Evolutionary conservation across 2,797 vertebrate genomes (phyloP).

Genomic region (Tapera naevia): DNA sequence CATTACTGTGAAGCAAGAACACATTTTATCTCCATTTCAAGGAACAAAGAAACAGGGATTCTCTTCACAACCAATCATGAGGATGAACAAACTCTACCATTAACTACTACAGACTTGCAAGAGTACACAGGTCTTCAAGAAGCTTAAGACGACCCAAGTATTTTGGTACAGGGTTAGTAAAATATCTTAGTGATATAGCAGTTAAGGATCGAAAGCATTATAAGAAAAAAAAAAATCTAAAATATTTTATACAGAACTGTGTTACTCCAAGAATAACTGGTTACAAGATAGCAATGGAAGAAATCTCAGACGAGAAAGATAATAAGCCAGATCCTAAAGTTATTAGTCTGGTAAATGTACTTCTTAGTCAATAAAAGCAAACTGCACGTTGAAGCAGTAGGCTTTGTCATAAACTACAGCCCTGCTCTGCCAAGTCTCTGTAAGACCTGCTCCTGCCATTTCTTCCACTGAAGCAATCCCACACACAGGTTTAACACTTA

Average conservation of each 20-base stretch:
- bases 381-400: neutral
- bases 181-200: neutral
- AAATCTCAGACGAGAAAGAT: neutral
- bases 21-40: neutral
- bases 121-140: neutral
- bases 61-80: neutral
- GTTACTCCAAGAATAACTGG: neutral
- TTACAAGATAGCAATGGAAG: neutral
- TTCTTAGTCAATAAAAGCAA: neutral
- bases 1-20: neutral
- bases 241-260: neutral
- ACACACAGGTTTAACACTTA: neutral
- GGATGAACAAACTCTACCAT: neutral
- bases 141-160: neutral
- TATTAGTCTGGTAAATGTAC: neutral
- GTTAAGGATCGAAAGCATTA: neutral
- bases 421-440: neutral
- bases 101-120: neutral
- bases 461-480: neutral
- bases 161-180: neutral
- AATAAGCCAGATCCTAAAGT: neutral
- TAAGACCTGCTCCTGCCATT: neutral
- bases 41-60: neutral
- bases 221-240: neutral
- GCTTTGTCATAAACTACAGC: neutral